These are phyloP conservation scores for Furnarius figulus DNA, from an alignment of 2,113 vertebrate genomes.

Conservation along the genomic window DNA sequence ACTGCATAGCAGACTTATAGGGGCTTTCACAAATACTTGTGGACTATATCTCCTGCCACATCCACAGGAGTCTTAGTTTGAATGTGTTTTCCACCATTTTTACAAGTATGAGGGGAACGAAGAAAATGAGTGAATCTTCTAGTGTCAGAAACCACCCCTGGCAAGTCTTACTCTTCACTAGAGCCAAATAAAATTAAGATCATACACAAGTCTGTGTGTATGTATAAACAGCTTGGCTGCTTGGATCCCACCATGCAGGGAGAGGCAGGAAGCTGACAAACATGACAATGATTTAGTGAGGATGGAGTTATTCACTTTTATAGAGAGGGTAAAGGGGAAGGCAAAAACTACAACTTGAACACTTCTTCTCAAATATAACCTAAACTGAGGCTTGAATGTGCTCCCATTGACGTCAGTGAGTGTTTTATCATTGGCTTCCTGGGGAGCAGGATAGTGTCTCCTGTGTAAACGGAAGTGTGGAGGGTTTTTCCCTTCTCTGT, in stretches of 20 bases:
- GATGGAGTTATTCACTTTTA: conserved; percentile 22
- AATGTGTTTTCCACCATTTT: neutral
- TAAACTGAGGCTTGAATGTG: conserved; percentile 11
- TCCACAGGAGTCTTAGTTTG: neutral
- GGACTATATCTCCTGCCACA: neutral
- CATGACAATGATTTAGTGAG: conserved; percentile 54
- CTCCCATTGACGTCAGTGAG: conserved; percentile 45
- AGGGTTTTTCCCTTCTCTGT: neutral
- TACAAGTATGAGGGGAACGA: neutral
- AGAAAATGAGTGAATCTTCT: neutral
- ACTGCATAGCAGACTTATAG: neutral
- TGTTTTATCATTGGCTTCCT: conserved; percentile 12
- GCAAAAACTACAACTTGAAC: conserved; percentile 35
- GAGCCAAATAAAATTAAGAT: conserved; percentile 54
- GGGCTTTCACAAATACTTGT: neutral
- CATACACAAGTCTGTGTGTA: conserved; percentile 12
- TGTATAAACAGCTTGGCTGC: conserved; percentile 49
- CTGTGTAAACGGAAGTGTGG: neutral
- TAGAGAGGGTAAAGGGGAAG: conserved; percentile 6
- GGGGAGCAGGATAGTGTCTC: neutral
- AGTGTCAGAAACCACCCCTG: conserved; percentile 26
- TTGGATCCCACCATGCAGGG: conserved; percentile 15
- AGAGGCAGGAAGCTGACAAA: conserved; percentile 56
- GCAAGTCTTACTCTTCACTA: conserved; percentile 8
- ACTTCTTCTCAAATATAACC: neutral